phyloP scores from a whole-genome alignment of 2,888 invertebrate species.

The Aradus depressus region DNA sequence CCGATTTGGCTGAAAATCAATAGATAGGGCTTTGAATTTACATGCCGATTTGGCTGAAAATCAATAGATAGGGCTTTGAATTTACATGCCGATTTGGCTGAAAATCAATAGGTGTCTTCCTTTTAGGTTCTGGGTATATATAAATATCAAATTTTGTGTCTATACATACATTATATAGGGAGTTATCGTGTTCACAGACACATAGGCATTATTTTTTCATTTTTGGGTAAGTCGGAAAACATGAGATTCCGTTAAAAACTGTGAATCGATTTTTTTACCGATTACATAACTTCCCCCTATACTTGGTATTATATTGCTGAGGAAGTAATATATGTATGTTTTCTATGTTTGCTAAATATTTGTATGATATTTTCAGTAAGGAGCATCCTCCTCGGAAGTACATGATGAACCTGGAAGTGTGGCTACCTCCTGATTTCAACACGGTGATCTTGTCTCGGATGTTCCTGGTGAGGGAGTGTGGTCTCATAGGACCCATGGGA shows the following conservation, averaged over 20 bases:
- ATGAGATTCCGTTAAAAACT: neutral
- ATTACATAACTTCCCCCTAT: too few species aligned
- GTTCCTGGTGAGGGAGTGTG: slow-evolving; percentile 42
- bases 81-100: too few species aligned
- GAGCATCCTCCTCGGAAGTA: slow-evolving; percentile 35
- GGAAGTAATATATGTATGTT: neutral
- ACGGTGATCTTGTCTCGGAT: slow-evolving; percentile 38
- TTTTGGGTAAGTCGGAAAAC: too few species aligned
- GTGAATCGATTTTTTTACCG: slow-evolving; percentile 1
- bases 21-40: too few species aligned
- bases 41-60: too few species aligned
- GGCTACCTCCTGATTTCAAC: slow-evolving; percentile 52
- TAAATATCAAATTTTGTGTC: neutral
- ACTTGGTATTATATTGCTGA: neutral
- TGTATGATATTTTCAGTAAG: neutral
- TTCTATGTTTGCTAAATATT: neutral
- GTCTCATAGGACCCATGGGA: slow-evolving; percentile 44
- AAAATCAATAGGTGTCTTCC: too few species aligned
- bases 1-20: too few species aligned
- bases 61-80: too few species aligned
- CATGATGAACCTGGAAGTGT: slow-evolving; percentile 59
- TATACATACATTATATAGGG: too few species aligned
- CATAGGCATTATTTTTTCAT: too few species aligned
- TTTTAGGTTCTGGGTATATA: neutral
- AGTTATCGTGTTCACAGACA: too few species aligned